Conservation (phyloP, 2,888 invertebrate genomes). For the Andrena haemorrhoa region DNA sequence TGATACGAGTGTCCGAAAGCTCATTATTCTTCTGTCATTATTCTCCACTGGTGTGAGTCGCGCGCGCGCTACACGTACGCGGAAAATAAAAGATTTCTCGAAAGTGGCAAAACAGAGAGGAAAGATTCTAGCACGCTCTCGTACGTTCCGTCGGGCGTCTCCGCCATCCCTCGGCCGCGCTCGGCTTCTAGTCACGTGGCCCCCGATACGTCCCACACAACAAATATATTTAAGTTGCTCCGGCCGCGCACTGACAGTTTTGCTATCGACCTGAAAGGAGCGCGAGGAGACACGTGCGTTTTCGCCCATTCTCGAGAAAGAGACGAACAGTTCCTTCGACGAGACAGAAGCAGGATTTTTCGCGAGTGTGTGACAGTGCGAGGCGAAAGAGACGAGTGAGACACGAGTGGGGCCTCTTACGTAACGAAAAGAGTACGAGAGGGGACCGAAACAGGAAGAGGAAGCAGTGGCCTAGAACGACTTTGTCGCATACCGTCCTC, state of each 20-base stretch:
- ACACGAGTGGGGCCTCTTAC: slow-evolving; percentile 9
- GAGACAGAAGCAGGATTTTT: not conserved
- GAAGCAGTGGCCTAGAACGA: slow-evolving; percentile 7
- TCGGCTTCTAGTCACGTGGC: slow-evolving; percentile 63
- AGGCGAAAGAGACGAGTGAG: slow-evolving; percentile 30
- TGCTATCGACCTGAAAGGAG: slow-evolving; percentile 46
- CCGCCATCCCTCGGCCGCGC: slow-evolving; percentile 31
- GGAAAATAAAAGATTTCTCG: slow-evolving; percentile 24
- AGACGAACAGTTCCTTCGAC: slow-evolving; percentile 2
- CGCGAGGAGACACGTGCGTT: slow-evolving; percentile 4
- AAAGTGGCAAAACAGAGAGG: slow-evolving; percentile 33
- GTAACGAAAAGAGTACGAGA: slow-evolving; percentile 26
- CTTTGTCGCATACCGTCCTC: slow-evolving; percentile 23
- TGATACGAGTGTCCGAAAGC: not conserved
- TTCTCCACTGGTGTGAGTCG: not conserved
- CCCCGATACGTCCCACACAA: slow-evolving; percentile 60
- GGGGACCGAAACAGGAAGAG: slow-evolving; percentile 12
- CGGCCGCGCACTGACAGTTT: slow-evolving; percentile 68
- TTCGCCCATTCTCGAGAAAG: slow-evolving; percentile 8
- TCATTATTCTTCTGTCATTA: not conserved
- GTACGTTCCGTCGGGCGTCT: slow-evolving; percentile 49
- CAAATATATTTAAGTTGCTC: slow-evolving; percentile 72
- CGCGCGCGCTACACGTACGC: not conserved
- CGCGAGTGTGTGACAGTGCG: slow-evolving; percentile 33
- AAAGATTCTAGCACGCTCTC: slow-evolving; percentile 70